Evolutionary conservation across 2,888 invertebrate species (phyloP).

Genomic region (Ptychoptera contaminata): DNA sequence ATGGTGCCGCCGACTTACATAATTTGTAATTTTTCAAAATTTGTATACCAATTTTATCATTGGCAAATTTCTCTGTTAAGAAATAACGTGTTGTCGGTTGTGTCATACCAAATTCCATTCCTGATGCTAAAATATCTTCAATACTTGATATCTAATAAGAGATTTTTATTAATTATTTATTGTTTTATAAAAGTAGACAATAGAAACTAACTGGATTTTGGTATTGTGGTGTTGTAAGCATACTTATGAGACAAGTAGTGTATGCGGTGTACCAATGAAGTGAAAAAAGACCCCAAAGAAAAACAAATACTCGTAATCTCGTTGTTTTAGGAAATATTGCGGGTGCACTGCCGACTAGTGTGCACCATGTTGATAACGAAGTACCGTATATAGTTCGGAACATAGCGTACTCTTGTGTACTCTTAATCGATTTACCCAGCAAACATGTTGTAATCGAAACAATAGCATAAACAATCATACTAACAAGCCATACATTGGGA

Average conservation of each 20-base stretch:
- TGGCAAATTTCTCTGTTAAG: not conserved
- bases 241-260: not conserved
- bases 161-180: not conserved
- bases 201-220: not conserved
- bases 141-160: not conserved
- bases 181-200: no score
- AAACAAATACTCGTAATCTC: not conserved
- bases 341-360: not conserved
- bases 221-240: constrained; percentile 1
- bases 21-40: not conserved
- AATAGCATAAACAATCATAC: not conserved
- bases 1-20: not conserved
- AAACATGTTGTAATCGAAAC: not conserved
- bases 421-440: not conserved
- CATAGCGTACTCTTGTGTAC: not conserved
- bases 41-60: not conserved
- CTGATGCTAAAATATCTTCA: not conserved
- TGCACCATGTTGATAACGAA: not conserved
- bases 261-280: constrained; percentile 4
- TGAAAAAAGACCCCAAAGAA: not conserved
- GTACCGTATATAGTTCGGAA: not conserved
- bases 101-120: constrained; percentile 4
- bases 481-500: constrained; percentile 2
- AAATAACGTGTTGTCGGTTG: constrained; percentile 2
- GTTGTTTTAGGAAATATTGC: not conserved